A percentile compares a stretch with the other conserved stretches of the same genome.
Conservation (phyloP, 2,888 invertebrate genomes). For the Brenthis hecate region DNA sequence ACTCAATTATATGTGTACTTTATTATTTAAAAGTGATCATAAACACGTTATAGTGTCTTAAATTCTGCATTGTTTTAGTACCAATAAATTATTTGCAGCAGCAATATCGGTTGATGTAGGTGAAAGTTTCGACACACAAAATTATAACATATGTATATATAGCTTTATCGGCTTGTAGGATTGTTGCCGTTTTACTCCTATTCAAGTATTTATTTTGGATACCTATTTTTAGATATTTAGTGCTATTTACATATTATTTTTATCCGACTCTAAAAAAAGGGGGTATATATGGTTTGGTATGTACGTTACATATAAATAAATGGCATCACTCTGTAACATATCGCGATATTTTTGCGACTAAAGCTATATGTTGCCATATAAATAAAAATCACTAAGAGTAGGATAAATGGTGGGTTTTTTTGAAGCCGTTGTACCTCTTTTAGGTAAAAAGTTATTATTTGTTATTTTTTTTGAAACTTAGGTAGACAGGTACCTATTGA, state of each 20-base stretch:
- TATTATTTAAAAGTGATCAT: conserved; percentile 29
- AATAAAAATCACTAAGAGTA: too few relatives aligned
- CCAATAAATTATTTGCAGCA: conserved; percentile 33
- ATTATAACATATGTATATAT: conserved; percentile 6
- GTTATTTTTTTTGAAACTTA: too few relatives aligned
- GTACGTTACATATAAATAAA: too few relatives aligned
- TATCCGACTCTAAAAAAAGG: too few relatives aligned
- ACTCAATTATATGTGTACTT: conserved; percentile 27
- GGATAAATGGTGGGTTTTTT: too few relatives aligned
- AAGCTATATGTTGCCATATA: too few relatives aligned
- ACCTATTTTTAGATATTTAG: neutral
- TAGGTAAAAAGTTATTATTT: too few relatives aligned
- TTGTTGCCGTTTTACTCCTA: conserved; percentile 18
- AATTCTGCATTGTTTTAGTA: conserved; percentile 35
- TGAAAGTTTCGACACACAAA: conserved; percentile 30
- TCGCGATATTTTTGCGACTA: too few relatives aligned
- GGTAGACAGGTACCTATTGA: too few relatives aligned
- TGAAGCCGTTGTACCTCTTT: too few relatives aligned
- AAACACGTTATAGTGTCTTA: conserved; percentile 30
- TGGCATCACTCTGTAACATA: too few relatives aligned
- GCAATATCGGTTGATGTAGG: conserved; percentile 23
- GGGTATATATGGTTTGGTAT: too few relatives aligned
- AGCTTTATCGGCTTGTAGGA: conserved; percentile 9
- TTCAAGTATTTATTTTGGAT: neutral
- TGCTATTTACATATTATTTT: neutral